Evolutionary conservation across 2,888 invertebrate genomes (phyloP), one percentile per base, ranked within the genome.

Genomic region (Drosophila sordidula): DNA sequence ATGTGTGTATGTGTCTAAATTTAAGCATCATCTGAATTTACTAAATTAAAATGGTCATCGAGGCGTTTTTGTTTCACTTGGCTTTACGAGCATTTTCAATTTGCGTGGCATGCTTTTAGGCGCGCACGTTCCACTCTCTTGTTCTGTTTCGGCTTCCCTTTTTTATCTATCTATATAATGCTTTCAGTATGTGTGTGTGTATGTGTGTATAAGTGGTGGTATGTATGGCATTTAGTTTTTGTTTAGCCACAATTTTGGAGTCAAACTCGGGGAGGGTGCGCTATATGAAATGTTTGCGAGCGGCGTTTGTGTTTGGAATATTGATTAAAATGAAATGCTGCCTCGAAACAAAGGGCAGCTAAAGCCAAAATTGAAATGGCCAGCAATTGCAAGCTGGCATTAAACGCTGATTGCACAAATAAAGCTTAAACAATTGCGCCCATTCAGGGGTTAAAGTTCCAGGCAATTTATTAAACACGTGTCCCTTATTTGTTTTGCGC

Each of bases 1-100:
- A 41, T 67, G n/a, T 42, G 4, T 34, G 5, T 54, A 5, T 61
- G 3, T 68, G 6, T 61, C 41, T 59, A 41, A 68, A 65, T 54
- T 75, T 58, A 57, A 67, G 62, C 66, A 82, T 77, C 87, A 73
- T 85, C 80, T 77, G 73, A 83, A 87, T 80, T 87, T 82, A 85
- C 52, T 75, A 83, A 85, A 83, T 87, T 72, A 83, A 83, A 87
- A 87, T 83, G 87, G 87, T 85, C 79, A 79, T 85, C 56, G 62
- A 65, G 74, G 71, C 68, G 69, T 76, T 74, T 65, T 81, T 77
- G 69, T 77, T 78, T 44, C 63, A 41, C 69, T 26, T 46, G 65
- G 70, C 67, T 83, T 84, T 78, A 64, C 73, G 70, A 73, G 59
- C 41, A 85, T 85, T 83, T 83, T 83, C 83, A 83, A 83, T 83